Evolutionary conservation across 1,140 invertebrate genomes (phyloP).

Genomic region (Vanessa atalanta): DNA sequence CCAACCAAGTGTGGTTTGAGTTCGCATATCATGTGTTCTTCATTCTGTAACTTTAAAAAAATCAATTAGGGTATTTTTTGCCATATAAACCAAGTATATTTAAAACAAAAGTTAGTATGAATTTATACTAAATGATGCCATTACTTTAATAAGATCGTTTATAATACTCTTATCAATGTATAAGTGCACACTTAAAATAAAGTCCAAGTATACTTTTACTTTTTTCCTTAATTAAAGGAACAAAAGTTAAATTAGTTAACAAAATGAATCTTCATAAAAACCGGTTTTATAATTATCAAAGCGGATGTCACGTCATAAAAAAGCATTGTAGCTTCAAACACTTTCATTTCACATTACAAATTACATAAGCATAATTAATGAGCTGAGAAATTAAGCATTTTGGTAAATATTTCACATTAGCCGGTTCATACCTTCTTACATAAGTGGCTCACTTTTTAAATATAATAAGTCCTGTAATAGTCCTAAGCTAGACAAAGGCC

Average conservation of each 20-base stretch:
- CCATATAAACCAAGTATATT: too few species aligned
- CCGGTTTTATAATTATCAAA: conserved; percentile 14
- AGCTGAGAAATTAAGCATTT: conserved; percentile 10
- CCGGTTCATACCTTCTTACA: neutral
- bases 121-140: too few species aligned
- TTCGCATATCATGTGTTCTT: too few species aligned
- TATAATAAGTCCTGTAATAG: neutral
- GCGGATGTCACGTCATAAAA: conserved; percentile 13
- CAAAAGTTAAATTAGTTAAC: neutral
- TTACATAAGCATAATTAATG: conserved; percentile 17
- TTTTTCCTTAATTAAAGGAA: too few species aligned
- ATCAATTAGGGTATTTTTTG: too few species aligned
- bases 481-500: too few species aligned
- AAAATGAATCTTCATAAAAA: neutral
- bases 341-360: conserved; percentile 15
- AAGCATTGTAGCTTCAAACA: conserved; percentile 19
- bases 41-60: too few species aligned
- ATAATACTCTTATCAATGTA: too few species aligned
- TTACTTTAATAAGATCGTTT: too few species aligned
- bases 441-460: neutral
- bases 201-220: neutral
- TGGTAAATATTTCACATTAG: conserved; percentile 8
- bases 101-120: too few species aligned
- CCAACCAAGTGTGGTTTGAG: too few species aligned
- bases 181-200: too few species aligned